Percentiles rank a stretch among this genome's conserved stretches.
Evolutionary conservation across 2,797 vertebrate genomes (phyloP).

Genomic region (Amazona finschi): DNA sequence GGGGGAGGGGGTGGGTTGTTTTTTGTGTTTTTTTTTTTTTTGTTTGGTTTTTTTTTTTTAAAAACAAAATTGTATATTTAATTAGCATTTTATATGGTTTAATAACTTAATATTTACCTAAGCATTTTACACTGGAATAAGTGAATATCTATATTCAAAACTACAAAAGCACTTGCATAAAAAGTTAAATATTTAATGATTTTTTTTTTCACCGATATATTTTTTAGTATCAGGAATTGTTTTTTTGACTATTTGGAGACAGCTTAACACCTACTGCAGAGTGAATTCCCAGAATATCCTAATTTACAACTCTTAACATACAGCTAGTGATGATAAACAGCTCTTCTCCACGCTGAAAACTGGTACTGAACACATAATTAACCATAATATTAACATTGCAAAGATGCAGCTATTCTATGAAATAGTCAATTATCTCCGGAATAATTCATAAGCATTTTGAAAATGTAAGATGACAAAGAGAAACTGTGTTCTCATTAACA

Average conservation of each 20-base stretch:
- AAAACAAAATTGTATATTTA: neutral
- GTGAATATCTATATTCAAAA: constrained; percentile 17
- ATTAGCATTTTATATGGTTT: neutral
- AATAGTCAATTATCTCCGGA: constrained; percentile 29
- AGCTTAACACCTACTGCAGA: constrained; percentile 1
- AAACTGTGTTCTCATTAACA: constrained; percentile 44
- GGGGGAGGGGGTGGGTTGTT: neutral
- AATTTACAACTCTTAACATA: constrained; percentile 52
- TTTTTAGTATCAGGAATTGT: neutral
- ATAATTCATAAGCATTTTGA: constrained; percentile 46
- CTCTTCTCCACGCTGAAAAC: constrained; percentile 22
- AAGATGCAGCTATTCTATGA: neutral
- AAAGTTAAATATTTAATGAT: constrained; percentile 21
- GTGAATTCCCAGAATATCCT: constrained; percentile 33
- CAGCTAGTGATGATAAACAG: constrained; percentile 22
- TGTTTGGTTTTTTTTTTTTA: neutral
- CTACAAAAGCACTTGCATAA: neutral
- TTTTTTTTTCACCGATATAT: constrained; percentile 31
- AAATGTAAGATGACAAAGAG: constrained; percentile 45
- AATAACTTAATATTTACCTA: neutral
- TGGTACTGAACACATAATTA: constrained; percentile 3
- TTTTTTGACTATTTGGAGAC: constrained; percentile 43
- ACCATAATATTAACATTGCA: neutral
- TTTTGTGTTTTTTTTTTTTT: neutral
- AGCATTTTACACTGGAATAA: neutral